Conservation (phyloP, 2,888 invertebrate species). For the Dendrolimus houi region DNA sequence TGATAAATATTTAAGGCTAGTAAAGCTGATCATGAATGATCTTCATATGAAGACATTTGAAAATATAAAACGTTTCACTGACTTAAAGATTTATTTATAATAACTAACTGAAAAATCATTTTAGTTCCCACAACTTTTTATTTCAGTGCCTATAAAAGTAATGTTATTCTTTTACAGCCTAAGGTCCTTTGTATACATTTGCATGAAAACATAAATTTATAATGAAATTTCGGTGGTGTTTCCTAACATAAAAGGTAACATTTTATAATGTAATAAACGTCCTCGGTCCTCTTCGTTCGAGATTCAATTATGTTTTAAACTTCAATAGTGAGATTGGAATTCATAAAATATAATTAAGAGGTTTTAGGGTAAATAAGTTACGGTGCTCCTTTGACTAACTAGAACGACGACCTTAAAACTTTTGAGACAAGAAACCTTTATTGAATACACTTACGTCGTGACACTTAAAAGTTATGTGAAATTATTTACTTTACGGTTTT, state of each 20-base stretch:
- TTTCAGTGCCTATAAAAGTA: not conserved
- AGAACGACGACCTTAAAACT: not conserved
- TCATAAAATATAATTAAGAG: slow-evolving; percentile 19
- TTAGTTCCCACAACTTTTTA: not conserved
- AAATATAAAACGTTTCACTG: too few relatives aligned
- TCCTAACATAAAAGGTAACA: slow-evolving; percentile 18
- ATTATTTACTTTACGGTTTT: not conserved
- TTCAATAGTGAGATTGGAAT: slow-evolving; percentile 21
- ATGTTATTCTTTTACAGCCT: not conserved
- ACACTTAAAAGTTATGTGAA: not conserved
- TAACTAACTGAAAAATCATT: not conserved
- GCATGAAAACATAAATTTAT: not conserved
- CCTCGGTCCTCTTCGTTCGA: slow-evolving; percentile 14
- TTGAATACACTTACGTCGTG: slow-evolving; percentile 14
- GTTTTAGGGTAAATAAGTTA: slow-evolving; percentile 6
- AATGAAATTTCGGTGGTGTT: slow-evolving; percentile 22
- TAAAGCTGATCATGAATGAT: too few relatives aligned
- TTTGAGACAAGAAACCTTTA: not conserved
- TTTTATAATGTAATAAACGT: slow-evolving; percentile 24
- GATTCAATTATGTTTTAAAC: slow-evolving; percentile 25
- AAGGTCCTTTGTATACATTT: not conserved
- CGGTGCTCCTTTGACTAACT: not conserved
- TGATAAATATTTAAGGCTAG: too few relatives aligned
- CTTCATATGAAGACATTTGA: too few relatives aligned
- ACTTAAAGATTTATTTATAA: not conserved